These are phyloP conservation scores for Syngnathus rostellatus DNA, from an alignment of 2,797 vertebrate genomes.

Conservation along the genomic window DNA sequence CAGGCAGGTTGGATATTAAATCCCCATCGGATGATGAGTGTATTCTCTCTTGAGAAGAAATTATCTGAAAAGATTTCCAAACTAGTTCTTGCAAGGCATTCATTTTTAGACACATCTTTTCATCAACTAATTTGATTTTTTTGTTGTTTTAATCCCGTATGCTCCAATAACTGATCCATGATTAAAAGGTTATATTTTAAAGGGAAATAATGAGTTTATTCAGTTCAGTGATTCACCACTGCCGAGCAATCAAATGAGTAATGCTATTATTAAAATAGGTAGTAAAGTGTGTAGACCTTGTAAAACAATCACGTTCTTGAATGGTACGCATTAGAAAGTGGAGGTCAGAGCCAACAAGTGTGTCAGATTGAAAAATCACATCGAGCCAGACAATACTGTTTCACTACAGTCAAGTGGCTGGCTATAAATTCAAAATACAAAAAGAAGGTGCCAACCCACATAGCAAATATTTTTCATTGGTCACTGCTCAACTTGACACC, in stretches of 20 bases:
- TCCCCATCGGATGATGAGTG: neutral
- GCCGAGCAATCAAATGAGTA: neutral
- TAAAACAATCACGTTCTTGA: neutral
- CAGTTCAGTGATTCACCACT: neutral
- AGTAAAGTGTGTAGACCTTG: neutral
- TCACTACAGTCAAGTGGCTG: neutral
- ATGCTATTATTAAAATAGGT: neutral
- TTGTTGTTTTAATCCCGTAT: too few species aligned
- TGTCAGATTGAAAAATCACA: neutral
- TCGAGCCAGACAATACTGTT: neutral
- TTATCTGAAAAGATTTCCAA: neutral
- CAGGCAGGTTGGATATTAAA: slow-evolving; percentile 10
- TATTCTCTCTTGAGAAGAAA: neutral
- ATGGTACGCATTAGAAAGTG: neutral
- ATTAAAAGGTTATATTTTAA: neutral
- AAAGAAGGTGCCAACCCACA: neutral
- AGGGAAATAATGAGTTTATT: neutral
- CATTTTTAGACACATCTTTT: neutral
- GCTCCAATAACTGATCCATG: neutral
- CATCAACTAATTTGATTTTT: neutral
- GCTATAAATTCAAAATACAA: neutral
- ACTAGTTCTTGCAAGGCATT: neutral
- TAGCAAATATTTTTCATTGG: neutral
- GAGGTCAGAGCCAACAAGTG: neutral
- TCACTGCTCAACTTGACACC: too few species aligned